Conservation (phyloP, 2,113 vertebrate species). For the Psettodes erumei region DNA sequence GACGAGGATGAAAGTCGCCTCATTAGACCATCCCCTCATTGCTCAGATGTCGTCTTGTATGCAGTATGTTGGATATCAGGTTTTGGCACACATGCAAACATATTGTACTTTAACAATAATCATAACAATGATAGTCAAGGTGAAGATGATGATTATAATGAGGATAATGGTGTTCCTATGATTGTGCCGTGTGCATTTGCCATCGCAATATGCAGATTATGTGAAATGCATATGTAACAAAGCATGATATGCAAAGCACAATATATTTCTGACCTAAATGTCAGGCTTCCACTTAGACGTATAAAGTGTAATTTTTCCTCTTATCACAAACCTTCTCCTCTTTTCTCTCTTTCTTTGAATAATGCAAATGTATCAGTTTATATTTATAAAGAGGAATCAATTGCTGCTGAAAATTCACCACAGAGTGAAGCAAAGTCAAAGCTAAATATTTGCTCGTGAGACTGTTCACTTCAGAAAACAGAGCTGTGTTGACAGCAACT, state of each 20-base stretch:
- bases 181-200: background rate
- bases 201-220: background rate
- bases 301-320: no score
- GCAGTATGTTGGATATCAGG: background rate
- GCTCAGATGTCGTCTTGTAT: slow-evolving; percentile 2
- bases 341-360: slow-evolving; percentile 1
- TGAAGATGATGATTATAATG: background rate
- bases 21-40: slow-evolving; percentile 2
- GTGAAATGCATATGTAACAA: background rate
- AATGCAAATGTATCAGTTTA: background rate
- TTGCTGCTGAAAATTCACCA: slow-evolving; percentile 9
- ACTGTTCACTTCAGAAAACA: slow-evolving; percentile 28
- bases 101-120: background rate
- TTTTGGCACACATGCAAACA: background rate
- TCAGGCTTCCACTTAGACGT: no score
- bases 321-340: background rate
- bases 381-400: background rate
- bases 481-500: slow-evolving; percentile 32
- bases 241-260: background rate
- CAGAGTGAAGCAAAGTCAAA: slow-evolving; percentile 3
- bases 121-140: background rate
- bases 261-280: background rate
- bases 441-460: slow-evolving; percentile 27
- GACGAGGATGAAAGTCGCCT: slow-evolving; percentile 12
- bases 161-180: background rate